Base-by-base conservation (phyloP, 2,888 invertebrate genomes). In the Julus scandinavius region DNA sequence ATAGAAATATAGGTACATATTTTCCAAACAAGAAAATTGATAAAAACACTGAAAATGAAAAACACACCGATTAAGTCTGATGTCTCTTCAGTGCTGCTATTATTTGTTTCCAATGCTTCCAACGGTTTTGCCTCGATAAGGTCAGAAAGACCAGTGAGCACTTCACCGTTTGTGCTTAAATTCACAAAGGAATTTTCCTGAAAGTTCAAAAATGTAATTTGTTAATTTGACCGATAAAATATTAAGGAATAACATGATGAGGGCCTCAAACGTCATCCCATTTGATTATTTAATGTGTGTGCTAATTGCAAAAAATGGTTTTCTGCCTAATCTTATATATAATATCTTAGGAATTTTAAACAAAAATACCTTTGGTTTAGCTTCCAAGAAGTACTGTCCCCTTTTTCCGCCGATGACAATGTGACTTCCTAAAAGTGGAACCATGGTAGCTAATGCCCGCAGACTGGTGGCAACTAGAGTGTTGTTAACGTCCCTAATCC, bases 401-500 rank as follows among this genome's bases (percentile, higher is more conserved):
- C 97, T 94, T 91, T 95, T 95, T 0, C 97, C 96, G 3, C 97
- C 97, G 85, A 98, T 95, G 0, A 98, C 97, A 38, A 95, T 94
- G n/a, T 95, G 94, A 17, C 97, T 96, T 17, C 98, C 98, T 87
- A 97, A 93, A 90, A 97, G 94, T 0, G 97, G 96, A 41, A 98
- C 96, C 89, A 98, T 93, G 91, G 96, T 96, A 89, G 97, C 97
- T 89, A 98, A 92, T 88, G 96, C 96, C 88, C 95, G 94, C 87
- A 98, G 93, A 15, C 97, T 97, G 89, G 95, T 95, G 45, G 96
- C 94, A 0, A 98, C 98, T 89, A 98, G 93, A 88, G 94, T 94
- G 92, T 98, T 97, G 92, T 97, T 96, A 1, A 95, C 95, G 91
- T 98, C 98, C 92, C 96, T 96, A 90, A 98, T 95, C 4, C 97